Evolutionary conservation across 2,113 vertebrate species (phyloP).

Genomic region (Tenebrosternarchus preto): DNA sequence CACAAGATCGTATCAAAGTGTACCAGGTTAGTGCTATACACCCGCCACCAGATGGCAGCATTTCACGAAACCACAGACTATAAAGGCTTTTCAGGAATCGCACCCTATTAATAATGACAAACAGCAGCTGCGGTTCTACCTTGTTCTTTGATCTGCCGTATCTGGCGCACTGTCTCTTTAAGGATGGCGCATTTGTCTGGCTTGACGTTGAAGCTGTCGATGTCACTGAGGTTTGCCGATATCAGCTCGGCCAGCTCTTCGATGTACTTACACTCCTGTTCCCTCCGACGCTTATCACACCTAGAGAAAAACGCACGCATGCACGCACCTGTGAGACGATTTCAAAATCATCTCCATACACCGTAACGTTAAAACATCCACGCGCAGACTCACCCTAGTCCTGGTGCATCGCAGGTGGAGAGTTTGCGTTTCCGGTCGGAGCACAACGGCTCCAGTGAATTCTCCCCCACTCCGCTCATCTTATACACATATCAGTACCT

Average conservation of each 20-base stretch:
- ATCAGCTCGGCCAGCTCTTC: conserved; percentile 98
- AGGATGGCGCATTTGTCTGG: conserved; percentile 99
- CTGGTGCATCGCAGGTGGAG: conserved; percentile 87
- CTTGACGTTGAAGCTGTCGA: conserved; percentile 98
- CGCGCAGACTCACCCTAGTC: conserved; percentile 77
- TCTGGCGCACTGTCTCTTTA: conserved; percentile 98
- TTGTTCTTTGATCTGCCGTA: conserved; percentile 99
- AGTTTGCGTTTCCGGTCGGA: conserved; percentile 92
- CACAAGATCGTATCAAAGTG: background rate
- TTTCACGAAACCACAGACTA: conserved; percentile 11
- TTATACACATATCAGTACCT: conserved; percentile 89
- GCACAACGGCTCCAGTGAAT: conserved; percentile 84
- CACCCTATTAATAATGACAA: conserved; percentile 15
- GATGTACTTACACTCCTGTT: conserved; percentile 98
- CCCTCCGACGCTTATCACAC: conserved; percentile 94
- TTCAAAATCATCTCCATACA: background rate
- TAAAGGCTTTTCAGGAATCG: conserved; percentile 7
- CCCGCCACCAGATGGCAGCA: conserved; percentile 71
- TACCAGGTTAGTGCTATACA: background rate
- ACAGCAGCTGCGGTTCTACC: conserved; percentile 70
- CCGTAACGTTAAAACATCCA: background rate
- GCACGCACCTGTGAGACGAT: background rate
- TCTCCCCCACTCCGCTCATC: conserved; percentile 95
- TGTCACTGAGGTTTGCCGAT: conserved; percentile 97
- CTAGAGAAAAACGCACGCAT: conserved; percentile 61